Base-by-base conservation (phyloP, 2,797 vertebrate genomes). In the Malurus leucopterus region DNA sequence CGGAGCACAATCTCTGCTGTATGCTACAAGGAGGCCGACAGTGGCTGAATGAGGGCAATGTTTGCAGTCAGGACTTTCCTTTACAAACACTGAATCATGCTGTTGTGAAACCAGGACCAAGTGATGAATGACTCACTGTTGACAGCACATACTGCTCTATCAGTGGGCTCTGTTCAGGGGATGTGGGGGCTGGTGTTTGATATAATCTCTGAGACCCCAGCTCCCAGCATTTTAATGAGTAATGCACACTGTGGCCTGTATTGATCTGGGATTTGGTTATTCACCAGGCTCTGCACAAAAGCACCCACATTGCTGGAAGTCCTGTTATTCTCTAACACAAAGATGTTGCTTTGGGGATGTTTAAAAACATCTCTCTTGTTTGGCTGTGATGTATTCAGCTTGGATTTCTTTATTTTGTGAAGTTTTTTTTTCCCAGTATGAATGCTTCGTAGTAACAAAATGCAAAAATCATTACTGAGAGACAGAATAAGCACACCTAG, bases 81-180 rank as follows among this genome's bases (percentile, higher is more conserved):
- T 93, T 90, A 88, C 90, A 95, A 95, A 93, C 91, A 93, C 71
- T 94, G 92, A 92, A 95, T 95, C 89, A 86, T 54, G 77, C 92
- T 93, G 93, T 94, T 91, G 92, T 89, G 93, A 92, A 95, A 95
- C 3, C 38, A 75, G 91, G 77, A 89, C 18, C 2, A 27, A 71
- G 84, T 79, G 89, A 96, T 95, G 95, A 97, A 96, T 96, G 93
- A 94, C 81, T 95, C 93, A 91, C 91, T 95, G 89, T 92, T 96
- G 96, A 92, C 95, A 96, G 90, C 89, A 77, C 88, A 91, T 81
- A 74, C 71, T 82, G 80, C 88, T 84, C 89, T 94, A 91, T 94
- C 90, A 95, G 94, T 95, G 91, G 90, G 58, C 75, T 92, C 91
- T 89, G 86, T 92, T 77, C 63, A 79, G 69, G 83, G 84, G 40